phyloP scores from a whole-genome alignment of 2,797 vertebrate species.

The Danio choprae region DNA sequence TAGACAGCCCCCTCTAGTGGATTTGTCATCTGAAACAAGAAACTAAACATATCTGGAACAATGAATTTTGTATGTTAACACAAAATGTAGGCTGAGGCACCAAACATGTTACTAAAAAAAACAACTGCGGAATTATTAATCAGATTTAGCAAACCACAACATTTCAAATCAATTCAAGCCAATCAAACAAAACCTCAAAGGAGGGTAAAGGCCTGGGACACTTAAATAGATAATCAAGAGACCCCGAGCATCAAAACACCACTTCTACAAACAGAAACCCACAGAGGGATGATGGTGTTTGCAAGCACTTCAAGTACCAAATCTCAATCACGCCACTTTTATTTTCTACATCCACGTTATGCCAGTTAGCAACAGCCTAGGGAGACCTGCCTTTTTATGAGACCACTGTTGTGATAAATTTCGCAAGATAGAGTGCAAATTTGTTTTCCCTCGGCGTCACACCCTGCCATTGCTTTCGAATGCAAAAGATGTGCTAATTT shows the following conservation, averaged over 20 bases:
- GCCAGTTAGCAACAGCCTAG: slow-evolving; percentile 27
- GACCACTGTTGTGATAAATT: slow-evolving; percentile 4
- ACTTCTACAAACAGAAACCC: slow-evolving; percentile 18
- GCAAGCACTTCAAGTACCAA: slow-evolving; percentile 25
- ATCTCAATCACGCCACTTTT: slow-evolving; percentile 28
- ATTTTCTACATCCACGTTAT: slow-evolving; percentile 21
- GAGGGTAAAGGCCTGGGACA: slow-evolving; percentile 10
- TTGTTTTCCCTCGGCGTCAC: slow-evolving; percentile 17
- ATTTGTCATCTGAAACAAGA: too few relatives aligned
- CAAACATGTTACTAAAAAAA: slow-evolving; percentile 6
- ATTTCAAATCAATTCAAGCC: slow-evolving; percentile 19
- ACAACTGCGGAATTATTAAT: slow-evolving; percentile 9
- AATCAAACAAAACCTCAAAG: slow-evolving; percentile 34
- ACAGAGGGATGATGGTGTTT: slow-evolving; percentile 18
- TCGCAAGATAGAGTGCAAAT: not conserved
- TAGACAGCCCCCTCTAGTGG: too few relatives aligned
- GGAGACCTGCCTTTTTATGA: not conserved
- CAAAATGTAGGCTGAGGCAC: too few relatives aligned
- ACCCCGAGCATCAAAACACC: not conserved
- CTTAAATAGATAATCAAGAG: slow-evolving; percentile 35
- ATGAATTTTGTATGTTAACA: too few relatives aligned
- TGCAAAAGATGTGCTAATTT: slow-evolving; percentile 37
- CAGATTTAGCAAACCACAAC: slow-evolving; percentile 15
- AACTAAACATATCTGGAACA: too few relatives aligned
- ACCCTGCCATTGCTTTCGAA: not conserved